Evolutionary conservation across 30 jellyfish, hydroid and myxozoan genomes (phyloP).

Genomic region (Pelagia noctiluca): DNA sequence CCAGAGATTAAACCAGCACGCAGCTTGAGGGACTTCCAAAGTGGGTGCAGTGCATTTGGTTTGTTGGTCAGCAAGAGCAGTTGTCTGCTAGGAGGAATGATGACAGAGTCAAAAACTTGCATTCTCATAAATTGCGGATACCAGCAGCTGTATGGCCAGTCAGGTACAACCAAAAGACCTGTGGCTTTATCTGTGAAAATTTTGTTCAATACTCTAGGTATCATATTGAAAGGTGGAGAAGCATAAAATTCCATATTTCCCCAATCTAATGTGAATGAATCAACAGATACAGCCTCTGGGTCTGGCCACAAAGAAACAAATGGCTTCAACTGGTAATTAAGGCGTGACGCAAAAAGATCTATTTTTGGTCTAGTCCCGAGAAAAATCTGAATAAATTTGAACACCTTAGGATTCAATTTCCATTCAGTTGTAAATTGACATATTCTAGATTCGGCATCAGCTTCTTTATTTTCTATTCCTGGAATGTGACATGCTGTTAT

Average conservation of each 20-base stretch:
- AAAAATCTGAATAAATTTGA: not conserved
- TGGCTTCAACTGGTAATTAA: conserved; percentile 5
- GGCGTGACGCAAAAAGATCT: conserved; percentile 19
- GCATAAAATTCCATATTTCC: conserved; percentile 18
- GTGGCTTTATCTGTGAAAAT: conserved; percentile 1
- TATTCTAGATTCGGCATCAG: conserved; percentile 20
- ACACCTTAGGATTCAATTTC: not conserved
- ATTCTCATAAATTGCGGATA: conserved; percentile 2
- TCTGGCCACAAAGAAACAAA: conserved; percentile 27
- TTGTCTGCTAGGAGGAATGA: conserved; percentile 23
- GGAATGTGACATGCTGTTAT: conserved; percentile 17
- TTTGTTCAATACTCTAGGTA: conserved; percentile 5
- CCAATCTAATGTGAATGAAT: conserved; percentile 31
- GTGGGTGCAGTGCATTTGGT: conserved; percentile 27
- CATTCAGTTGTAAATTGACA: not conserved
- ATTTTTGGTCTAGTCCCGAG: not conserved
- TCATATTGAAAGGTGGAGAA: conserved; percentile 28
- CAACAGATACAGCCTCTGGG: conserved; percentile 14
- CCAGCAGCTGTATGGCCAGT: conserved; percentile 48
- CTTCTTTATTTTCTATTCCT: not conserved
- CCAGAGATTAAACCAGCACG: not conserved
- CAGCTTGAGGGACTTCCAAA: conserved; percentile 12
- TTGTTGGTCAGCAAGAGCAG: conserved; percentile 29
- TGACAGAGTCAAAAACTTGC: not conserved
- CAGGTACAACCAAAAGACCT: conserved; percentile 30